Conservation (phyloP, 2,888 invertebrate genomes). For the Trissolcus brochymenae region DNA sequence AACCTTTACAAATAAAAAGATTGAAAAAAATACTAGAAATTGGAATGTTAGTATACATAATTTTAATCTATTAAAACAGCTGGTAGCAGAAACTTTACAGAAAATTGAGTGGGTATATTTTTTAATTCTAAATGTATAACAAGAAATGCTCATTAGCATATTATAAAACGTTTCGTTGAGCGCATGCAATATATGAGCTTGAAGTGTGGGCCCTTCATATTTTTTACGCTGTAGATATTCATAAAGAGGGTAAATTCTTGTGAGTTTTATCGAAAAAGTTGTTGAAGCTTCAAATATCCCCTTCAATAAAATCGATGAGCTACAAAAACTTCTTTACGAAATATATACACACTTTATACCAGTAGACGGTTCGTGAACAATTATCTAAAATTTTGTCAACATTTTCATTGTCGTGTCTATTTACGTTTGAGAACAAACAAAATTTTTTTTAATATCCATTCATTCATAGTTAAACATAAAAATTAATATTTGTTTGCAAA, state of each 20-base stretch:
- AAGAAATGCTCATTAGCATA: slow-evolving; percentile 24
- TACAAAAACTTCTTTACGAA: slow-evolving; percentile 47
- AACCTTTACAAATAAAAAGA: too few relatives aligned
- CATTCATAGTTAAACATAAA: background rate
- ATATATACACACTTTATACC: slow-evolving; percentile 21
- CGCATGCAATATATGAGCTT: slow-evolving; percentile 25
- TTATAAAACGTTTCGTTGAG: slow-evolving; percentile 32
- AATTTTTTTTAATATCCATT: background rate
- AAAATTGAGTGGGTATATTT: too few relatives aligned
- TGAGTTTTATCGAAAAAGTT: slow-evolving; percentile 65
- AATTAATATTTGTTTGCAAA: too few relatives aligned
- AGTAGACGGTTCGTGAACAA: too few relatives aligned
- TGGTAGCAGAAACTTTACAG: too few relatives aligned
- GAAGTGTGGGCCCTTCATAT: slow-evolving; percentile 50
- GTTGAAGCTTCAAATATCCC: slow-evolving; percentile 61
- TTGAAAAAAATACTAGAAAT: too few relatives aligned
- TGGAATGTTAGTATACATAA: too few relatives aligned
- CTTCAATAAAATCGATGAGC: slow-evolving; percentile 56
- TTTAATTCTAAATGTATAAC: slow-evolving; percentile 7
- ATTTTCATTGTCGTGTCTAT: too few relatives aligned
- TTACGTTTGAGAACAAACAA: slow-evolving; percentile 18
- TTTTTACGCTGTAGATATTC: slow-evolving; percentile 56
- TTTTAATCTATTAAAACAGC: too few relatives aligned
- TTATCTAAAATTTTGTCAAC: too few relatives aligned
- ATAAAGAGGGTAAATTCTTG: slow-evolving; percentile 59